Conservation (phyloP, 1,140 invertebrate genomes). For the Papilio helenus region DNA sequence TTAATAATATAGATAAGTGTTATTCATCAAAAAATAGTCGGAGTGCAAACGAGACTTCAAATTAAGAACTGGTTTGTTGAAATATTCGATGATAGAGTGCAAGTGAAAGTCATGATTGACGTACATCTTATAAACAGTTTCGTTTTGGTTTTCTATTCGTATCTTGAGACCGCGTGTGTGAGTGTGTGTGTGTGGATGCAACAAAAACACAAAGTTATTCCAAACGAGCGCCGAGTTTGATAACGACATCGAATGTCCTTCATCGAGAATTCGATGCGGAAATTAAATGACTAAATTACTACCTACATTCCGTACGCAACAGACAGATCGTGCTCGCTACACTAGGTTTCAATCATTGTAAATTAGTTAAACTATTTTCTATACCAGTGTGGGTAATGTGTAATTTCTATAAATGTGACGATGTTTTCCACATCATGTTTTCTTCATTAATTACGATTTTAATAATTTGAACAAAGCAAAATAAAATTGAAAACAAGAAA, state of each 20-base stretch:
- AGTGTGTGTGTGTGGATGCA: not conserved
- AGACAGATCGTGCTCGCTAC: conserved; percentile 34
- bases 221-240: conserved; percentile 47
- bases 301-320: conserved; percentile 55
- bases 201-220: conserved; percentile 45
- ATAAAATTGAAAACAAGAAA: not conserved
- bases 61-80: conserved; percentile 73
- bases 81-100: conserved; percentile 78
- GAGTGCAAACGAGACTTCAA: conserved; percentile 55
- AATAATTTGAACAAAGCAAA: not conserved
- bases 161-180: conserved; percentile 39
- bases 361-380: conserved; percentile 38
- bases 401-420: not conserved
- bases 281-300: conserved; percentile 71
- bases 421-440: not conserved
- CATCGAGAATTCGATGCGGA: conserved; percentile 68
- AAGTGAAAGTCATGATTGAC: conserved; percentile 80
- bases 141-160: conserved; percentile 65
- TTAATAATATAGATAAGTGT: conserved; percentile 17
- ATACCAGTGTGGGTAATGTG: conserved; percentile 3
- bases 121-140: conserved; percentile 70
- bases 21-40: conserved; percentile 39
- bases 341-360: conserved; percentile 38
- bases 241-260: conserved; percentile 65
- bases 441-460: not conserved